A percentile compares a stretch with the other conserved stretches of the same genome.
These are phyloP conservation scores for Macquaria ambigua DNA, from an alignment of 2,113 vertebrate genomes.

Conservation along the genomic window DNA sequence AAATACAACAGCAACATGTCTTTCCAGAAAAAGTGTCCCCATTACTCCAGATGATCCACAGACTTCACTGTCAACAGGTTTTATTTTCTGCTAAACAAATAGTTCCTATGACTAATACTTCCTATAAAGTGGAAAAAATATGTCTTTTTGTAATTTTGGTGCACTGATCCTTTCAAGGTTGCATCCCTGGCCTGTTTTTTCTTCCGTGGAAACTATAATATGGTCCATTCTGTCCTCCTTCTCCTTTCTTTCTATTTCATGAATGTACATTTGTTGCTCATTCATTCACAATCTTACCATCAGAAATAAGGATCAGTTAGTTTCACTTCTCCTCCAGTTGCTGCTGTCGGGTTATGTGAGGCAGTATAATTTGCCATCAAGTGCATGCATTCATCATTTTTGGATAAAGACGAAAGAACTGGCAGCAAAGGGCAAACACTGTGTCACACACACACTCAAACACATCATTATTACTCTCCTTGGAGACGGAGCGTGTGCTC, in stretches of 20 bases:
- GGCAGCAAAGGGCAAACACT: slow-evolving; percentile 30
- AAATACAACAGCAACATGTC: not conserved
- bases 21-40: not conserved
- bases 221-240: not conserved
- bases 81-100: not conserved
- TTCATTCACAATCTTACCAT: not conserved
- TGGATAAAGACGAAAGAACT: slow-evolving; percentile 7
- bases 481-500: slow-evolving; percentile 22
- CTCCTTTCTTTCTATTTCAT: not conserved
- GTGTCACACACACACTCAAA: slow-evolving; percentile 47
- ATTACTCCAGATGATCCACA: not conserved
- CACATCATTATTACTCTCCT: slow-evolving; percentile 47
- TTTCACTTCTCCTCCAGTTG: not conserved
- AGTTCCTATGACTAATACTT: not conserved
- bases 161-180: not conserved
- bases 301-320: not conserved
- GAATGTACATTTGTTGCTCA: slow-evolving; percentile 1
- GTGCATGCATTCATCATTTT: slow-evolving; percentile 16
- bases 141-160: not conserved
- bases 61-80: not conserved
- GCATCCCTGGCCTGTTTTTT: not conserved
- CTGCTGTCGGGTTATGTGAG: not conserved
- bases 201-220: too few species aligned
- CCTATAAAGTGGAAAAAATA: slow-evolving; percentile 4
- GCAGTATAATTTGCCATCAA: slow-evolving; percentile 7